Evolutionary conservation across 2,888 invertebrate species (phyloP), one percentile per base, ranked within the genome.

Genomic region (Nemotelus pantherinus): DNA sequence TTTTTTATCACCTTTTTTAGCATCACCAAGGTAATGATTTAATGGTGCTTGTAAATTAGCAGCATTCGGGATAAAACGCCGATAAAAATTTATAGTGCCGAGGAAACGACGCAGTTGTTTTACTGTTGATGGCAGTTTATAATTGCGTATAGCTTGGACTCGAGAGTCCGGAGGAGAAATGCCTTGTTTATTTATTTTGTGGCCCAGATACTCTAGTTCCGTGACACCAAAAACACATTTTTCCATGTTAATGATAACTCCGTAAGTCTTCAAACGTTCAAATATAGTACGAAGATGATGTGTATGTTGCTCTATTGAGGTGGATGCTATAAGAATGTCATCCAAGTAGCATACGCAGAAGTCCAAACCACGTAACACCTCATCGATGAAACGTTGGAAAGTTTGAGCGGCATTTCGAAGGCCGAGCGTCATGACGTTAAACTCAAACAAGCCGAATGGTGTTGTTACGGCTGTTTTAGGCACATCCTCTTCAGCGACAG

Each of bases 391-490:
- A 25, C 25, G 25, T 25, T 25, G 25, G 25, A 25, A 25, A 1
- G n/a, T 44, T n/a, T 67, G 67, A 25, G 67, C 45, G 39, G 53
- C 70, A 47, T 70, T 70, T 2, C 70, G 6, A 50, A 5, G 9
- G 9, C 5, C 9, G 50, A 85, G 85, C 2, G 83, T 79, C 85
- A 85, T 85, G 3, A 58, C 48, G 0, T 80, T 41, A 75, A 82
- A 84, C 78, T 85, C 85, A 72, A 82, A 85, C 5, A 84, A 76
- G 2, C 84, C 84, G 75, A 85, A 84, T 1, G 85, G 84, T 25
- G 25, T 25, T 25, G 25, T 25, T 25, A 2, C 84, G 85, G 2
- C 78, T 83, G 3, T 85, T 83, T 0, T 83, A 84, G 3, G 85
- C 84, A 79, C 86, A 77, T 85, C 82, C 9, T 80, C 81, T 9